phyloP scores from a whole-genome alignment of 2,888 invertebrate genomes.

The Andricus curvator region DNA sequence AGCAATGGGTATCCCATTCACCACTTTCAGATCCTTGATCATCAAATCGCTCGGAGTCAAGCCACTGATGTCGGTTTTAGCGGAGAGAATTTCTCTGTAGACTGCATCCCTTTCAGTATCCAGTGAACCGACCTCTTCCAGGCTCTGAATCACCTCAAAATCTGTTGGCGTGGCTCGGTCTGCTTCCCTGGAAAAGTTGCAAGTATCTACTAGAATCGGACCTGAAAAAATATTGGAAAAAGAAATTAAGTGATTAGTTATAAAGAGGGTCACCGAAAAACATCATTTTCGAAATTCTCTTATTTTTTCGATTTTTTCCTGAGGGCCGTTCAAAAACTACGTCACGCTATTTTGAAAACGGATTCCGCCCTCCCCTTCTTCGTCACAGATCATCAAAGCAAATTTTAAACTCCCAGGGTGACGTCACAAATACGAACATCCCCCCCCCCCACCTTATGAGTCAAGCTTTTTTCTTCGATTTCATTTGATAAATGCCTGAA shows the following conservation, averaged over 20 bases:
- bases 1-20: constrained; percentile 80
- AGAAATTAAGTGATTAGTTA: neutral
- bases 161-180: constrained; percentile 86
- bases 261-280: neutral
- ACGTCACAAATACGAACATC: too few species aligned
- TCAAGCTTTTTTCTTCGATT: too few species aligned
- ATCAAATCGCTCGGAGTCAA: constrained; percentile 85
- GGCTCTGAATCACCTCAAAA: constrained; percentile 79
- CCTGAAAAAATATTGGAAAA: constrained; percentile 79
- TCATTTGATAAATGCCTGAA: too few species aligned
- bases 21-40: constrained; percentile 87
- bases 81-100: constrained; percentile 81
- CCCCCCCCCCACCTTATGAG: too few species aligned
- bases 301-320: too few species aligned
- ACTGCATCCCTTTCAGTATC: constrained; percentile 65
- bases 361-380: too few species aligned
- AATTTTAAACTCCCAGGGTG: too few species aligned
- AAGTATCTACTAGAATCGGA: constrained; percentile 89
- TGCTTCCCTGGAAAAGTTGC: constrained; percentile 85
- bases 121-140: constrained; percentile 81
- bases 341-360: too few species aligned
- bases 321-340: too few species aligned
- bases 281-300: too few species aligned
- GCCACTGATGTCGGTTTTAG: constrained; percentile 84
- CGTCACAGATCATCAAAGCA: too few species aligned